Evolutionary conservation across 1,140 invertebrate species (phyloP).

Genomic region (Cecropterus lyciades): DNA sequence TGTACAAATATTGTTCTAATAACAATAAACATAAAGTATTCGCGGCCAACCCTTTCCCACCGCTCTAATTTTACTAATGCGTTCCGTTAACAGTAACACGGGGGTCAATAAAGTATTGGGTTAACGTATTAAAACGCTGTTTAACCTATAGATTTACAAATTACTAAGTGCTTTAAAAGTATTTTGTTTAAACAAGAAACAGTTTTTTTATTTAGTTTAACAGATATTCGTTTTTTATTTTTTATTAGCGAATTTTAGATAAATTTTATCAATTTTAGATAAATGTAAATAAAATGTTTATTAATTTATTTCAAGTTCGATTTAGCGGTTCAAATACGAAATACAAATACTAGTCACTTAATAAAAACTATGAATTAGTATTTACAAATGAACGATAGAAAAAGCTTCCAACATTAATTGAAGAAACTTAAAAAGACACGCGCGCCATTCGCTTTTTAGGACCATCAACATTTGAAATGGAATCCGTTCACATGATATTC

Average conservation of each 20-base stretch:
- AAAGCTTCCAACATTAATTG: neutral
- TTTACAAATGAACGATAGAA: too few species aligned
- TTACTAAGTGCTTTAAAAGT: slow-evolving; percentile 42
- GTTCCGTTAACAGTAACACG: slow-evolving; percentile 50
- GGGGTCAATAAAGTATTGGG: slow-evolving; percentile 66
- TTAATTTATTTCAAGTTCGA: too few species aligned
- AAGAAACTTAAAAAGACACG: slow-evolving; percentile 44
- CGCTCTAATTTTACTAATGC: slow-evolving; percentile 83
- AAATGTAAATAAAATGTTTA: too few species aligned
- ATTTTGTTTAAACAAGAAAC: neutral
- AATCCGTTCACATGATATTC: slow-evolving; percentile 75
- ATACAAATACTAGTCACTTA: too few species aligned
- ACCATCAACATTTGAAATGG: slow-evolving; percentile 46
- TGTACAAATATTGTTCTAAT: slow-evolving; percentile 83
- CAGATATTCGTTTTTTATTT: too few species aligned
- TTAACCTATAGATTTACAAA: slow-evolving; percentile 70
- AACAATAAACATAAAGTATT: slow-evolving; percentile 82
- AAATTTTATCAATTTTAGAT: too few species aligned
- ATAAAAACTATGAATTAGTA: too few species aligned
- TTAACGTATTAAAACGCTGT: slow-evolving; percentile 67
- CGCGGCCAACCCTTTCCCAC: slow-evolving; percentile 79
- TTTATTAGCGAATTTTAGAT: too few species aligned
- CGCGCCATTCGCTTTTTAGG: slow-evolving; percentile 35
- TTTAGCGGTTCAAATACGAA: too few species aligned
- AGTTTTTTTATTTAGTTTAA: neutral